phyloP scores from a whole-genome alignment of 1,140 invertebrate genomes.

The Drosophila ogumai region DNA sequence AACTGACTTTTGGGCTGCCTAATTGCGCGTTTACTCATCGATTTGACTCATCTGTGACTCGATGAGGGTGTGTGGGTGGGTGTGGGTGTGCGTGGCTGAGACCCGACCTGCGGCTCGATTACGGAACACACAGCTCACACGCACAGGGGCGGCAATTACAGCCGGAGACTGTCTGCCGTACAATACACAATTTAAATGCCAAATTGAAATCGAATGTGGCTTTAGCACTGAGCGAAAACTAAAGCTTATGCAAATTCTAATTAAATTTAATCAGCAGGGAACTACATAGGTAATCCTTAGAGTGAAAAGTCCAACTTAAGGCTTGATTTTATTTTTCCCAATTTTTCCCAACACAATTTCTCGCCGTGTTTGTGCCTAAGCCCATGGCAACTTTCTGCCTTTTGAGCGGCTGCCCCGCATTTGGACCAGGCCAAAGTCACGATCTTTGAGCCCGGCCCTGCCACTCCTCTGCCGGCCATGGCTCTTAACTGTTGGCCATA shows the following conservation, averaged over 20 bases:
- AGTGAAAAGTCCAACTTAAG: not conserved
- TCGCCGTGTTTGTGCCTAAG: not conserved
- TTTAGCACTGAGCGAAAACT: not conserved
- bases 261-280: too few species aligned
- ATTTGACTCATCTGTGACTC: slow-evolving; percentile 25
- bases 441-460: not conserved
- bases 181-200: slow-evolving; percentile 46
- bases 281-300: too few species aligned
- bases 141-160: not conserved
- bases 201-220: slow-evolving; percentile 52
- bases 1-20: slow-evolving; percentile 39
- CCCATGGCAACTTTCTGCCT: slow-evolving; percentile 3
- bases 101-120: slow-evolving; percentile 32
- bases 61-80: not conserved
- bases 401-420: slow-evolving; percentile 12
- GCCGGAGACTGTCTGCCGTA: slow-evolving; percentile 11
- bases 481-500: slow-evolving; percentile 51
- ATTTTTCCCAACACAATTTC: not conserved
- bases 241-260: not conserved
- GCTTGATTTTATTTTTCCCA: not conserved
- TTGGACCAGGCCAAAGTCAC: not conserved
- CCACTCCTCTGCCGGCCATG: not conserved
- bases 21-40: slow-evolving; percentile 49
- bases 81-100: not conserved
- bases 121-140: slow-evolving; percentile 24